A percentile compares a stretch with the other conserved stretches of the same genome.
Conservation (phyloP, 2,113 vertebrate species). For the Serilophus lunatus region DNA sequence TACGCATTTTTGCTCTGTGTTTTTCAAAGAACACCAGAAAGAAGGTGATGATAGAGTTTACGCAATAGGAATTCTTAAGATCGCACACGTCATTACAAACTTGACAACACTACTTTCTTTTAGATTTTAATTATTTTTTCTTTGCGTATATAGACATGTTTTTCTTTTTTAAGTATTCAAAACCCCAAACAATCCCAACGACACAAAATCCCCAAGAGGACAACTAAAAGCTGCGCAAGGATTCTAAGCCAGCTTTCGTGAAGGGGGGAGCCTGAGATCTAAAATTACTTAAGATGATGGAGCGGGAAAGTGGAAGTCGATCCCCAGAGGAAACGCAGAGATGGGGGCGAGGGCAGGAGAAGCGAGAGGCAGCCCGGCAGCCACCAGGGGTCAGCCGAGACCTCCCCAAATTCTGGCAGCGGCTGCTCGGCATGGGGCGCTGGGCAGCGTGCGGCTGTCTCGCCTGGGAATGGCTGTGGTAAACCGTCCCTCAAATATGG, state of each 20-base stretch:
- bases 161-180: not conserved
- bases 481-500: fast-evolving
- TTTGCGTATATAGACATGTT: fast-evolving
- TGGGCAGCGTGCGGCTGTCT: not conserved
- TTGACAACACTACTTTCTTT: not conserved
- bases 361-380: not conserved
- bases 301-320: fast-evolving
- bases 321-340: not conserved
- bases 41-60: not conserved
- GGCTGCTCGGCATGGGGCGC: fast-evolving
- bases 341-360: not conserved
- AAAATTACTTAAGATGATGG: fast-evolving
- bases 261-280: fast-evolving
- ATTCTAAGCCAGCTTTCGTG: fast-evolving
- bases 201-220: not conserved
- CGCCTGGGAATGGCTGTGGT: fast-evolving
- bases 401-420: not conserved
- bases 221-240: not conserved
- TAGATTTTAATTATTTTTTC: not conserved
- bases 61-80: not conserved
- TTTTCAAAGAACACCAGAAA: not conserved
- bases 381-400: slow-evolving; percentile 63
- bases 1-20: fast-evolving
- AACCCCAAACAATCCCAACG: not conserved
- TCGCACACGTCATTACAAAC: fast-evolving